These are phyloP conservation scores for Orcinus orca DNA, from an alignment of 2,113 vertebrate species.

Conservation along the genomic window DNA sequence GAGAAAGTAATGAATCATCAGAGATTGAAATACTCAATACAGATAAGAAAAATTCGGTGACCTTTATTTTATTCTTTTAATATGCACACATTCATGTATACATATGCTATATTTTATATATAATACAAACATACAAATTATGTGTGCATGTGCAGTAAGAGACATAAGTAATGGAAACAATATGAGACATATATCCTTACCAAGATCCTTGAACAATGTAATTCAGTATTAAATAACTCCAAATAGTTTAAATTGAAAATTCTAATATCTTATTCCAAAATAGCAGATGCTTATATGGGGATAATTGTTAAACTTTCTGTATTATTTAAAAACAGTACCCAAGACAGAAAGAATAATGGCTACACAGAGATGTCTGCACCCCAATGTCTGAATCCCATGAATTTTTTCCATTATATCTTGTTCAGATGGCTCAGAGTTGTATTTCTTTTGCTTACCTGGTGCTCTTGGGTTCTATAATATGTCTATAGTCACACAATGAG, in stretches of 20 bases:
- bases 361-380: neutral
- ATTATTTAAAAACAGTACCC: neutral
- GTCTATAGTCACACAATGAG: slow-evolving; percentile 47
- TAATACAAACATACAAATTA: neutral
- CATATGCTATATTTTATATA: neutral
- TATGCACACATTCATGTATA: neutral
- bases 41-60: neutral
- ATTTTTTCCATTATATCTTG: neutral
- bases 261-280: neutral
- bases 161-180: neutral
- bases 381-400: neutral
- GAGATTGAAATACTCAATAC: neutral
- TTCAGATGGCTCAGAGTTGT: slow-evolving; percentile 36
- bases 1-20: neutral
- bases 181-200: neutral
- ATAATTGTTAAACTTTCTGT: neutral
- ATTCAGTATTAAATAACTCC: neutral
- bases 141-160: neutral
- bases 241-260: neutral
- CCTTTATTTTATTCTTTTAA: neutral
- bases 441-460: slow-evolving; percentile 41
- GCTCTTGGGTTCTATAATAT: slow-evolving; percentile 31
- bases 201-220: neutral
- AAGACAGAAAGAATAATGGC: neutral
- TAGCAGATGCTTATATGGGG: neutral